Base-by-base conservation (phyloP, 2,797 vertebrate species). In the Lacerta bilineata region DNA sequence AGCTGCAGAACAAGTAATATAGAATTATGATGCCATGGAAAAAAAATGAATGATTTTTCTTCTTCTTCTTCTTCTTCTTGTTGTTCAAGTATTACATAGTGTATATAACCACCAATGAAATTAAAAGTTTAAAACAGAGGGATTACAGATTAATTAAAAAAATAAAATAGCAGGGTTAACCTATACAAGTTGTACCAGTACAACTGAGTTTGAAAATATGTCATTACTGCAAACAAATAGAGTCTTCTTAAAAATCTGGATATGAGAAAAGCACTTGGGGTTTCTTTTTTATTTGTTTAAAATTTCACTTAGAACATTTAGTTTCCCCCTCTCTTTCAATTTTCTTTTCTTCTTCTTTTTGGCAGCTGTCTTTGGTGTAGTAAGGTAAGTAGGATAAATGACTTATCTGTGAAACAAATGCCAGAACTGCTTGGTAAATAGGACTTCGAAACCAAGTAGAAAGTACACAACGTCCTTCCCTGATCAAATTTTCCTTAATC, bases 401-500 rank as follows among this genome's bases (percentile, higher is more conserved):
- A 50, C 76, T 64, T 55, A 88, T 88, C 83, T 83, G 61, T 55
- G 41, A 83, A 93, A 72, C 82, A 85, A 77, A 87, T 81, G 76
- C 66, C 71, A 89, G 18, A 85, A 87, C 77, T 83, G 61, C 5
- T 87, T 55, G 43, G 72, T 66, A 88, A 27, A 80, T 33, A 64
- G 81, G 79, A 88, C 82, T 80, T 80, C 55, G 80, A 92, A 92
- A 90, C 85, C 82, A 91, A 92, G 79, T 81, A 87, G 89, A 43
- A 69, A 5, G 3, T 82, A 78, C 41, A 80, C 39, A 84, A 33
- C 82, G 33, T 78, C 75, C 18, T 64, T 33, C 50, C 55, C 29
- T 90, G 69, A 88, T 89, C 87, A 79, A 64, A 75, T 86, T 91
- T 83, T 91, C 74, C 88, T 66, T 86, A 76, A 91, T 89, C 89